Base-by-base conservation (phyloP, 1,140 invertebrate genomes). In the Glossosoma conforme region DNA sequence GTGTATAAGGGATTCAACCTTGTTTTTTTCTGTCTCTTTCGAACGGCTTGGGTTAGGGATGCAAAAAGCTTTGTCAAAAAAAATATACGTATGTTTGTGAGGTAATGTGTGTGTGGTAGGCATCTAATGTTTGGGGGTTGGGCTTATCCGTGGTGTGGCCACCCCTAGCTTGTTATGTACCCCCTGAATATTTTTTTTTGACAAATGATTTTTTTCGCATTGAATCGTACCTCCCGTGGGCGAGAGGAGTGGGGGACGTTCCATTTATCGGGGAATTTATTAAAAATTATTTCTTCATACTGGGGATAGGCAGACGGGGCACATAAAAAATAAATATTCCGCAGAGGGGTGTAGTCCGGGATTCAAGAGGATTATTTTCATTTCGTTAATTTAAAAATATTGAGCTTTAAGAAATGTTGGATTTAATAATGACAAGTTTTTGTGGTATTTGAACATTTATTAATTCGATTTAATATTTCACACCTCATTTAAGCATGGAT, bases 121-220 rank as follows among this genome's bases (percentile, higher is more conserved):
- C 41, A 24, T 13, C 15, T 33, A 42, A 37, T 19, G 28, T 45
- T 47, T 30, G 46, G 47, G 56, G 56, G 56, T 54, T 38, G 56
- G 56, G 46, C 56, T 58, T 58, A 58, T 50, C 51, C 47, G 47
- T 30, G n/a, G n/a, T n/a, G 17, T 30, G 38, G 21, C 25, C n/a
- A 33, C 36, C 19, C 41, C n/a, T 19, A 17, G 6, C 19, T 30
- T 22, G n/a, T n/a, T n/a, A n/a, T n/a, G n/a, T n/a, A 47, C 48
- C 43, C 37, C 40, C 50, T 18, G n/a, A 22, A 19, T 14, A 25
- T 35, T 28, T 47, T 51, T 58, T 56, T 56, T 47, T 56, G 46
- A 50, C 46, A 54, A 54, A 54, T 54, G 53, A 50, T 55, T 47
- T 52, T 54, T 53, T 58, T 53, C n/a, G n/a, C n/a, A n/a, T n/a